phyloP scores from a whole-genome alignment of 2,797 vertebrate genomes.

The Sebastes itinus region DNA sequence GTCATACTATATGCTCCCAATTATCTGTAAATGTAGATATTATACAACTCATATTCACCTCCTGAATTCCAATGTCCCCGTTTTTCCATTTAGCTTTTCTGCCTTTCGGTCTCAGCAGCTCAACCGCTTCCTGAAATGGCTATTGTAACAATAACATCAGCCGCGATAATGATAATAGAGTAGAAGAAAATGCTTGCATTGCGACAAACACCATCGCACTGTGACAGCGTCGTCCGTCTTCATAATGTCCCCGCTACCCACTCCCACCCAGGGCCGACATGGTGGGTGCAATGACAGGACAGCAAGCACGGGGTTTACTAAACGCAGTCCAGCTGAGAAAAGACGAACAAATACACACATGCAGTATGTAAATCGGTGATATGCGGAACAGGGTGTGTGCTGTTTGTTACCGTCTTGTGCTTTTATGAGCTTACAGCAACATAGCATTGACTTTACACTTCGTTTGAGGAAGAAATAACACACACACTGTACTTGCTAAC shows the following conservation, averaged over 20 bases:
- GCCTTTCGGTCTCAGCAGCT: slow-evolving; percentile 63
- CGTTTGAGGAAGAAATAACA: neutral
- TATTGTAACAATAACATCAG: slow-evolving; percentile 76
- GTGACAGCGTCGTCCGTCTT: slow-evolving; percentile 78
- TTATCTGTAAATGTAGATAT: slow-evolving; percentile 78
- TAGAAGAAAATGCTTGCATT: slow-evolving; percentile 71
- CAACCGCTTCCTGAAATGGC: slow-evolving; percentile 72
- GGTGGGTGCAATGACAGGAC: slow-evolving; percentile 43
- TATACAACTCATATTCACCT: slow-evolving; percentile 70
- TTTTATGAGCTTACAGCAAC: neutral
- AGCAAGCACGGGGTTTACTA: slow-evolving; percentile 34
- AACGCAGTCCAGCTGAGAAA: slow-evolving; percentile 25
- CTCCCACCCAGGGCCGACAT: slow-evolving; percentile 18
- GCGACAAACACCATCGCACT: slow-evolving; percentile 66
- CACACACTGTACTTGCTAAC: neutral
- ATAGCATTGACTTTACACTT: neutral
- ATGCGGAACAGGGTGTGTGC: neutral
- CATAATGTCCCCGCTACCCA: slow-evolving; percentile 58
- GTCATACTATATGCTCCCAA: slow-evolving; percentile 71
- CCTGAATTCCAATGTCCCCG: slow-evolving; percentile 66
- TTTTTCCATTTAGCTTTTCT: slow-evolving; percentile 67
- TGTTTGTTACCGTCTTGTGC: neutral
- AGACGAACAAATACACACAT: neutral
- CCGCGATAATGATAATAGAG: slow-evolving; percentile 78
- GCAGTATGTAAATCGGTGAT: neutral